These are phyloP conservation scores for Neoarius graeffei DNA, from an alignment of 2,113 vertebrate genomes.

Conservation along the genomic window DNA sequence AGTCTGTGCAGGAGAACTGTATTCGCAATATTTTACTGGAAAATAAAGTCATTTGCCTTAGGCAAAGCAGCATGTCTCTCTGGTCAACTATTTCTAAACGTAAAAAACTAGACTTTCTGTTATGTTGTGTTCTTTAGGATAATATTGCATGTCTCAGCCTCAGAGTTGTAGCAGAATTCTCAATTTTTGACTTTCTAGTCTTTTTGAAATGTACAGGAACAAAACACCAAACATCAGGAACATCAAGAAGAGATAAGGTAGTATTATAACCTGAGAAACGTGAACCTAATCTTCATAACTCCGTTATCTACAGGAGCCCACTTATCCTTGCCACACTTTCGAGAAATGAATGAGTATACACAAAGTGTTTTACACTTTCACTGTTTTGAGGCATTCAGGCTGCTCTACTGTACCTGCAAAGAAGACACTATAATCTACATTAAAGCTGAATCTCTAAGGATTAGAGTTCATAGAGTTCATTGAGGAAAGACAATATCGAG, in stretches of 20 bases:
- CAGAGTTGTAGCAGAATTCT: background rate
- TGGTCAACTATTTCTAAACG: background rate
- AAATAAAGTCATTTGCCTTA: slow-evolving; percentile 29
- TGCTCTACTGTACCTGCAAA: background rate
- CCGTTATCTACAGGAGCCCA: background rate
- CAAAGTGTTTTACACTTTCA: background rate
- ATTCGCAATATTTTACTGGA: slow-evolving; percentile 15
- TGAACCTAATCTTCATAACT: background rate
- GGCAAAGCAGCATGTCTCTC: background rate
- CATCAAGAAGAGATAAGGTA: background rate
- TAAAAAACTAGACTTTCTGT: background rate
- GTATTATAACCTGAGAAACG: background rate
- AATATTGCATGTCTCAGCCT: background rate
- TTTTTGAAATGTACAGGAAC: background rate
- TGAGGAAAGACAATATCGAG: background rate
- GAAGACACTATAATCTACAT: background rate
- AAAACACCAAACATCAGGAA: background rate
- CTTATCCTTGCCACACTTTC: background rate
- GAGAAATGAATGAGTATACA: background rate
- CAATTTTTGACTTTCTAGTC: background rate
- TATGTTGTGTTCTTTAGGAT: background rate
- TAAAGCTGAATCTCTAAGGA: background rate
- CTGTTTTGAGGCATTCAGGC: background rate
- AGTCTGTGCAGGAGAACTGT: slow-evolving; percentile 25
- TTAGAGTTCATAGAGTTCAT: background rate